Base-by-base conservation (phyloP, 2,888 invertebrate species). In the Coleophora flavipennella region DNA sequence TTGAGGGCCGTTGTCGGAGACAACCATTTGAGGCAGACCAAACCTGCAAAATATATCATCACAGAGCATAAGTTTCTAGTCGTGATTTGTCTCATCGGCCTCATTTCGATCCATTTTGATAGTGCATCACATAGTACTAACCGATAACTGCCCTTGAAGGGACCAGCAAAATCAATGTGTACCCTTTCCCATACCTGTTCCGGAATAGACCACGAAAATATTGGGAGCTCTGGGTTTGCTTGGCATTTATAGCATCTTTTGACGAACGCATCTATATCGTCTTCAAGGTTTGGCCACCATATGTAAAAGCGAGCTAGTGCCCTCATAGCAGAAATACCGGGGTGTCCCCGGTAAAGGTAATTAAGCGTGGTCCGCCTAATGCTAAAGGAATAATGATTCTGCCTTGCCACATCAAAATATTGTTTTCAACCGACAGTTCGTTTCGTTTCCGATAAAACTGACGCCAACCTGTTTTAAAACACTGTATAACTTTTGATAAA, bases 271-370 rank as follows among this genome's bases (percentile, higher is more conserved):
- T 39, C 39, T 1, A 35, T 31, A n/a, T 39, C 31, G 31, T 35
- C 31, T n/a, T 41, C 41, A 13, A 41, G 37, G 8, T 33, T 33
- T 13, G 31, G 41, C 41, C 41, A 41, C 41, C 41, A 41, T 10
- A 41, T 33, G 41, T 31, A n/a, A n/a, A n/a, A n/a, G n/a, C n/a
- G n/a, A n/a, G n/a, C n/a, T n/a, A n/a, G n/a, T n/a, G n/a, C n/a
- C 10, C 14, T 41, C 31, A 37, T 37, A 6, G 34, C 26, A 1
- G 35, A 37, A 13, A 31, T 34, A 6, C 37, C 37, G 1, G 26
- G 33, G 12, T 41, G 35, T 10, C 32, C 36, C 9, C 33, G 25
- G 28, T 36, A 36, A 9, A 41, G 33, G 25, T 41, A 37, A 2
- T 12, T 34, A 1, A 41, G 8, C 1, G 33, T 31, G 3, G 31